Evolutionary conservation across 2,888 invertebrate genomes (phyloP).

Genomic region (Drosophila siamana): DNA sequence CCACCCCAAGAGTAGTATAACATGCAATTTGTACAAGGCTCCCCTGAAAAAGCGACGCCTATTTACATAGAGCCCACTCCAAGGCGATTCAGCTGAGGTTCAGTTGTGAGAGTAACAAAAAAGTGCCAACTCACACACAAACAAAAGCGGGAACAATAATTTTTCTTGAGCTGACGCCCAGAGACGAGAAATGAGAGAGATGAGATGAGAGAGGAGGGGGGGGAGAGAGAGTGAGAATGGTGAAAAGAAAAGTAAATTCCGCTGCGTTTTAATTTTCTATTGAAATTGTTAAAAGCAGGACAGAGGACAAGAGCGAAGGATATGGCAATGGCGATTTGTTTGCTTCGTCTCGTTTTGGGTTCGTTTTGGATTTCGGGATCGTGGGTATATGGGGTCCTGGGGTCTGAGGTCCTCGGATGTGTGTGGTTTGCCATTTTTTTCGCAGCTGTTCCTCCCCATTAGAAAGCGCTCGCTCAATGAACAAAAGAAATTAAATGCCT

Average conservation of each 20-base stretch:
- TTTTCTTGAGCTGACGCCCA: constrained; percentile 68
- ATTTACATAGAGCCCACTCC: constrained; percentile 61
- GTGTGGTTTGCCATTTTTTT: constrained; percentile 57
- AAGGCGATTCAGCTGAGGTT: constrained; percentile 32
- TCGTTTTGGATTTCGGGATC: constrained; percentile 9
- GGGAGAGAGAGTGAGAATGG: constrained; percentile 20
- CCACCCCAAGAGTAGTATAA: constrained; percentile 31
- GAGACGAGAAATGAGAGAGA: constrained; percentile 1
- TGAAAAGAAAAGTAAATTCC: constrained; percentile 55
- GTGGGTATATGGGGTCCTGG: neutral
- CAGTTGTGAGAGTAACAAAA: constrained; percentile 35
- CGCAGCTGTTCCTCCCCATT: constrained; percentile 41
- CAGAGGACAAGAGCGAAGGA: constrained; percentile 43
- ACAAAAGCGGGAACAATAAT: constrained; percentile 55
- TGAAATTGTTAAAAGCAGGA: constrained; percentile 75
- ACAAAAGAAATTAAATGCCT: constrained; percentile 82
- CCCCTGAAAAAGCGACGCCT: constrained; percentile 52
- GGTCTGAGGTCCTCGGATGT: constrained; percentile 14
- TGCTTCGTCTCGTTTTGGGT: constrained; percentile 32
- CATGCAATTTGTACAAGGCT: constrained; percentile 59
- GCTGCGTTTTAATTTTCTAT: constrained; percentile 76
- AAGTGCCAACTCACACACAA: constrained; percentile 52
- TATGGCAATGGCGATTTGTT: constrained; percentile 57
- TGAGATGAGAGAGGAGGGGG: neutral
- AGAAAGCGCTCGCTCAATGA: constrained; percentile 66